Evolutionary conservation across 2,888 invertebrate species (phyloP).

Genomic region (Nineta flava): DNA sequence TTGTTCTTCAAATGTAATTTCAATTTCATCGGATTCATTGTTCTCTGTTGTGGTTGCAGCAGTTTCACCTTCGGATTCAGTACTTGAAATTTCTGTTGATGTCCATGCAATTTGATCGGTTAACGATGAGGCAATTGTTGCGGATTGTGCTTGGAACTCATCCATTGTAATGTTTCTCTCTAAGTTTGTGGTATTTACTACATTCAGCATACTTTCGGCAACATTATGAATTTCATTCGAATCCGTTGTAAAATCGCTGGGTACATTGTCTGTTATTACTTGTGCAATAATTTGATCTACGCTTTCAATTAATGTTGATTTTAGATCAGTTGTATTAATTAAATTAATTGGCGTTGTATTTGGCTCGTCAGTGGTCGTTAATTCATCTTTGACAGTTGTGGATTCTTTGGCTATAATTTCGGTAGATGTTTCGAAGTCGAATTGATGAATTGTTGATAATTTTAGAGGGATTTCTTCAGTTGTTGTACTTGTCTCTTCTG

Average conservation of each 20-base stretch:
- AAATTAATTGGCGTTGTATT: constrained; percentile 2
- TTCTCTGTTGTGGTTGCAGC: constrained; percentile 4
- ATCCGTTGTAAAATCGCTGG: neutral
- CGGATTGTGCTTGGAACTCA: neutral
- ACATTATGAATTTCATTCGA: neutral
- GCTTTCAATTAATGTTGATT: neutral
- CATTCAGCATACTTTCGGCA: neutral
- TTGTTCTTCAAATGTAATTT: neutral
- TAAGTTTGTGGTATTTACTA: neutral
- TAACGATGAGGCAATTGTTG: neutral
- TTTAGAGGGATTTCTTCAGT: neutral
- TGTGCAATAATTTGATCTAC: neutral
- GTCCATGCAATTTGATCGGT: neutral
- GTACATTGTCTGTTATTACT: neutral
- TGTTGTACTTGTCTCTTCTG: neutral
- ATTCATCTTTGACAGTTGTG: constrained; percentile 4
- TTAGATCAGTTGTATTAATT: neutral
- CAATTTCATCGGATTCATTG: constrained; percentile 5
- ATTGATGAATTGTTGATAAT: neutral
- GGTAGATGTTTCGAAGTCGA: constrained; percentile 2
- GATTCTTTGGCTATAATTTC: constrained; percentile 6
- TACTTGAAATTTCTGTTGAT: neutral
- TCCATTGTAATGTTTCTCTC: neutral
- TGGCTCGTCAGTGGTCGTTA: neutral
- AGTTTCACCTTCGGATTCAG: neutral